Evolutionary conservation across 2,113 vertebrate species (phyloP).

Genomic region (Hylia prasina): DNA sequence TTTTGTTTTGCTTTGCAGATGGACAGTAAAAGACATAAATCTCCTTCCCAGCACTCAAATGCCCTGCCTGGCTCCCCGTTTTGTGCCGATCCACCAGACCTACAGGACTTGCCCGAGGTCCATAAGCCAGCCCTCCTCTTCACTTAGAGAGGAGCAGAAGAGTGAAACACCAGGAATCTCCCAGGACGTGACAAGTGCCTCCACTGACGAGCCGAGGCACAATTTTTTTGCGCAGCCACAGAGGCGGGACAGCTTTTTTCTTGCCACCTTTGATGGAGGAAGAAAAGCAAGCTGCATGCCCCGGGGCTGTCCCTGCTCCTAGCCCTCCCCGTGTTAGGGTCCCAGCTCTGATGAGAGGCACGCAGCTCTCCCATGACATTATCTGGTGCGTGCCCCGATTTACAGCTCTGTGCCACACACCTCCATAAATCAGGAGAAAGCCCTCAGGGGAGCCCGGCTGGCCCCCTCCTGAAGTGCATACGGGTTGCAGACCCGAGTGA

Average conservation of each 20-base stretch:
- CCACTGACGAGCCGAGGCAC: background rate
- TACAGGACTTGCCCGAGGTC: background rate
- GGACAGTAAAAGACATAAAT: conserved; percentile 75
- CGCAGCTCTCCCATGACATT: background rate
- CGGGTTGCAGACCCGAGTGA: background rate
- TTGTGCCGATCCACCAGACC: background rate
- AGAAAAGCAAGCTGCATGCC: background rate
- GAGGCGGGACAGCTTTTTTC: background rate
- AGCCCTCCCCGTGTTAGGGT: background rate
- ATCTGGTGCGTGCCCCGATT: background rate
- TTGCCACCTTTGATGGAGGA: background rate
- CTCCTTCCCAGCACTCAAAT: conserved; percentile 17
- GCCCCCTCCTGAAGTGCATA: background rate
- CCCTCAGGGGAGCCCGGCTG: background rate
- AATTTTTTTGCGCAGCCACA: background rate
- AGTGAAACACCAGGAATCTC: background rate
- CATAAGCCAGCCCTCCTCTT: background rate
- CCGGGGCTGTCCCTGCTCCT: background rate
- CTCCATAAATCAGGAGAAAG: conserved; percentile 22
- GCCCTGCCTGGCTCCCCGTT: background rate
- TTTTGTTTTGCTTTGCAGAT: conserved; percentile 81
- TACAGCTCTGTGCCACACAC: background rate
- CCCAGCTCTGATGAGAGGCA: background rate
- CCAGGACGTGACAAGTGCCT: background rate
- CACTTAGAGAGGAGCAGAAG: background rate